phyloP scores from a whole-genome alignment of 35 echinoderm and acorn worm genomes.

The Apostichopus californicus region DNA sequence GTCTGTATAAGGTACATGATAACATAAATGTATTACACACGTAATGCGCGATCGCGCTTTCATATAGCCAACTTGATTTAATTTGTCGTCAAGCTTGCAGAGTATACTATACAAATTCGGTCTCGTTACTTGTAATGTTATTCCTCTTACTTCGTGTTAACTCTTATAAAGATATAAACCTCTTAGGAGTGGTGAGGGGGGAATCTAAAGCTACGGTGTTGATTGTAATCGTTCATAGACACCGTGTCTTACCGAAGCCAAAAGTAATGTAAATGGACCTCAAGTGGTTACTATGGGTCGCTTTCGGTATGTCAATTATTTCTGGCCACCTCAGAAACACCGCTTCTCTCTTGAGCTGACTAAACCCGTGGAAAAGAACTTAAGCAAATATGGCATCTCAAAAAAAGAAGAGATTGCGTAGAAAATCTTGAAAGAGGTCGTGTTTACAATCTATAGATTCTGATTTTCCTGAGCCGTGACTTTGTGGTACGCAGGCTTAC shows the following conservation, averaged over 20 bases:
- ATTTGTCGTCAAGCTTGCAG: too few relatives aligned
- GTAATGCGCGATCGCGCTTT: too few relatives aligned
- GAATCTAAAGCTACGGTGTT: neutral
- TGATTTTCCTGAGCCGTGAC: too few relatives aligned
- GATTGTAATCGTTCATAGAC: conserved; percentile 12
- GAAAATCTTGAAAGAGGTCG: neutral
- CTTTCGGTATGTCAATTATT: conserved; percentile 2
- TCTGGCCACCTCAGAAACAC: conserved; percentile 9
- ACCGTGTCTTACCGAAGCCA: neutral
- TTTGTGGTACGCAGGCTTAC: too few relatives aligned
- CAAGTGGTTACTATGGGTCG: conserved; percentile 38
- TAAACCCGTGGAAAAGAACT: conserved; percentile 27
- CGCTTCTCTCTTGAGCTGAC: neutral
- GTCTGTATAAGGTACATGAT: too few relatives aligned
- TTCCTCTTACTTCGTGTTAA: neutral
- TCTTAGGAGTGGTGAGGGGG: neutral
- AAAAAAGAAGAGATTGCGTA: neutral
- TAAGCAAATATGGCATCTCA: neutral
- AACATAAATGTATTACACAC: too few relatives aligned
- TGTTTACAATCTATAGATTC: too few relatives aligned
- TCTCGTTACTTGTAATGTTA: neutral
- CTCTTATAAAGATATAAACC: neutral
- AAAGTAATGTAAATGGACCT: conserved; percentile 20
- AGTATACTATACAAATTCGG: neutral
- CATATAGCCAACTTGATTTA: neutral